phyloP scores from a whole-genome alignment of 2,113 vertebrate genomes.

The Oreotrochilus melanogaster region DNA sequence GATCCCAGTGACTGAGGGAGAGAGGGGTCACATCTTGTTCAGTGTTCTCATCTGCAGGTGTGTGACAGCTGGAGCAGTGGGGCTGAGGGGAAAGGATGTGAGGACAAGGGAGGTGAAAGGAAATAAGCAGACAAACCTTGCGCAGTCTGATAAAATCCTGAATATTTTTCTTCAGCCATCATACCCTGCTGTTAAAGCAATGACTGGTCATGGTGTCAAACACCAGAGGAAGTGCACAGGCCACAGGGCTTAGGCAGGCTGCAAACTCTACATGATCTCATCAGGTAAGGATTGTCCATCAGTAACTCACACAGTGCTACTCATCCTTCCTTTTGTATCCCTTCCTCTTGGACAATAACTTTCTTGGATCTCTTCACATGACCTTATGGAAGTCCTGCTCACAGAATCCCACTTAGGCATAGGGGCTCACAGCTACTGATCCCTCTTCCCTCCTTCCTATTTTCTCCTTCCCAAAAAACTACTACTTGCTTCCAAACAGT shows the following conservation, averaged over 20 bases:
- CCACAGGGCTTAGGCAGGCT: background rate
- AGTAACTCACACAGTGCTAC: background rate
- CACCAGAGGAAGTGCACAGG: background rate
- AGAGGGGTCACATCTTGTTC: fast-evolving
- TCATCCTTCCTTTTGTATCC: background rate
- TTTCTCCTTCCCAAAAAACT: background rate
- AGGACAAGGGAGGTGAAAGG: background rate
- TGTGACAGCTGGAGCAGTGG: background rate
- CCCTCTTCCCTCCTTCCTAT: background rate
- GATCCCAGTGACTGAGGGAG: background rate
- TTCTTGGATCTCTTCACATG: background rate
- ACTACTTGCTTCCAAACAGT: background rate
- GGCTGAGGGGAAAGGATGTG: background rate
- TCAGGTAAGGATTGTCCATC: background rate
- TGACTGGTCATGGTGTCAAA: background rate
- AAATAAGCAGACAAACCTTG: background rate
- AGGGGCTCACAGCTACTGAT: background rate
- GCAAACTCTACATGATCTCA: background rate
- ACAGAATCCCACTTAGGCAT: background rate
- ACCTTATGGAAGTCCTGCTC: background rate
- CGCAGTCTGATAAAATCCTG: background rate
- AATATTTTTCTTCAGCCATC: background rate
- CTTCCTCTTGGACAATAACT: background rate
- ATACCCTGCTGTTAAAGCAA: background rate
- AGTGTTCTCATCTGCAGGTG: background rate